Evolutionary conservation across 2,888 invertebrate species (phyloP).

Genomic region (Cantharis rufa): DNA sequence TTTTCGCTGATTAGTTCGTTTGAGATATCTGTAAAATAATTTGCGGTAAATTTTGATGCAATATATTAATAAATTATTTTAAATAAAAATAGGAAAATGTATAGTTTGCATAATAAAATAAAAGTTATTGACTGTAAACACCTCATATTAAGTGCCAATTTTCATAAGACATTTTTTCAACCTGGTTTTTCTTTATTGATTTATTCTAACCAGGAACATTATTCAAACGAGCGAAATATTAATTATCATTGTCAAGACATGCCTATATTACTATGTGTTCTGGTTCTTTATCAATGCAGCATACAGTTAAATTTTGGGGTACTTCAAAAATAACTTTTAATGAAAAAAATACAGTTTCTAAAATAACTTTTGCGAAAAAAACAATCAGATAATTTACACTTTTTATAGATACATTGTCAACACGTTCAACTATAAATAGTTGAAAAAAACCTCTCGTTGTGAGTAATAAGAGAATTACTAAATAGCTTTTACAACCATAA

Average conservation of each 20-base stretch:
- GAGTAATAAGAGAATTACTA: neutral
- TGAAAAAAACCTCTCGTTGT: neutral
- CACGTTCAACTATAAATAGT: neutral
- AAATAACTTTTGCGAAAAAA: neutral
- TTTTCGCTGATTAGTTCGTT: conserved; percentile 62
- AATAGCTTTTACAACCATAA: neutral
- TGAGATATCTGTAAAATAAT: conserved; percentile 59
- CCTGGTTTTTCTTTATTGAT: neutral
- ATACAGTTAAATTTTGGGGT: too few species aligned
- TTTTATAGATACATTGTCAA: neutral
- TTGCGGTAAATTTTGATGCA: neutral
- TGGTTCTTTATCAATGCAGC: too few species aligned
- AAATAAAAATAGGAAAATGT: neutral
- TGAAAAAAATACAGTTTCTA: neutral
- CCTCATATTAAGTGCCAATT: neutral
- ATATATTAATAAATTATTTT: too few species aligned
- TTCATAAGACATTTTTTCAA: neutral
- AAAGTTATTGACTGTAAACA: neutral
- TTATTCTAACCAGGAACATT: neutral
- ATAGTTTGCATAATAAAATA: neutral
- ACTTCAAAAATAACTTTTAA: too few species aligned
- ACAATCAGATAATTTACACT: neutral
- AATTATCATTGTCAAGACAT: too few species aligned
- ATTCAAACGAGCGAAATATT: neutral
- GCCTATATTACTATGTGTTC: too few species aligned